phyloP scores from a whole-genome alignment of 2,888 invertebrate species.

The Mythimna ferrago region DNA sequence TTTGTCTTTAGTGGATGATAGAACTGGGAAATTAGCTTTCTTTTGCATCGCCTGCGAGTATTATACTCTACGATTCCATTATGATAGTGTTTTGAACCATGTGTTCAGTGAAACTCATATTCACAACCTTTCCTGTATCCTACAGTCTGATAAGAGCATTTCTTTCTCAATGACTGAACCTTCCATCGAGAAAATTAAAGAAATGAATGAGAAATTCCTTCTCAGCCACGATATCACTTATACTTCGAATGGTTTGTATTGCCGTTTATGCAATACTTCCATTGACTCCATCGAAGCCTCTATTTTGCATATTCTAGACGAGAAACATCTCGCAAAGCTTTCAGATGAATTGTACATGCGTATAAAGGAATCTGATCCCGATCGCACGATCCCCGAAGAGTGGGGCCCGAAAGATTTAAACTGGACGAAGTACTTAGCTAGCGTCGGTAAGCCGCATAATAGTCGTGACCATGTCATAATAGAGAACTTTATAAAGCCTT shows the following conservation, averaged over 20 bases:
- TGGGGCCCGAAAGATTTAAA: slow-evolving; percentile 87
- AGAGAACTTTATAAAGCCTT: slow-evolving; percentile 86
- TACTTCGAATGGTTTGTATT: slow-evolving; percentile 71
- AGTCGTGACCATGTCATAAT: slow-evolving; percentile 84
- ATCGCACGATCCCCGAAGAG: slow-evolving; percentile 83
- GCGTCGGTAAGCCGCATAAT: slow-evolving; percentile 84
- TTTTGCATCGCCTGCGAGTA: slow-evolving; percentile 88
- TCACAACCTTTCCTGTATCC: slow-evolving; percentile 82
- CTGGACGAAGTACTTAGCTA: slow-evolving; percentile 86
- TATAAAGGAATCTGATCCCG: slow-evolving; percentile 78
- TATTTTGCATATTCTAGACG: slow-evolving; percentile 83
- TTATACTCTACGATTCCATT: slow-evolving; percentile 85
- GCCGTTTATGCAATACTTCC: slow-evolving; percentile 77
- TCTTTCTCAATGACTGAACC: slow-evolving; percentile 77
- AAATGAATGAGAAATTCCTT: slow-evolving; percentile 83
- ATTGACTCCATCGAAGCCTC: slow-evolving; percentile 78
- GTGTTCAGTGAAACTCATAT: slow-evolving; percentile 87
- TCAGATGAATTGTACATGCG: slow-evolving; percentile 84
- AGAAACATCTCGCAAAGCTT: slow-evolving; percentile 82
- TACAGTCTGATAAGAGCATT: slow-evolving; percentile 83
- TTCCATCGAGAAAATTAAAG: slow-evolving; percentile 80
- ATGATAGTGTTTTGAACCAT: slow-evolving; percentile 86
- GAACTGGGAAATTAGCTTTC: slow-evolving; percentile 87
- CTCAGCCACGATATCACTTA: slow-evolving; percentile 75
- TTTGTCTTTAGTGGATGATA: slow-evolving; percentile 83